Base-by-base conservation (phyloP, 2,888 invertebrate genomes). In the Pristionchus mayeri region DNA sequence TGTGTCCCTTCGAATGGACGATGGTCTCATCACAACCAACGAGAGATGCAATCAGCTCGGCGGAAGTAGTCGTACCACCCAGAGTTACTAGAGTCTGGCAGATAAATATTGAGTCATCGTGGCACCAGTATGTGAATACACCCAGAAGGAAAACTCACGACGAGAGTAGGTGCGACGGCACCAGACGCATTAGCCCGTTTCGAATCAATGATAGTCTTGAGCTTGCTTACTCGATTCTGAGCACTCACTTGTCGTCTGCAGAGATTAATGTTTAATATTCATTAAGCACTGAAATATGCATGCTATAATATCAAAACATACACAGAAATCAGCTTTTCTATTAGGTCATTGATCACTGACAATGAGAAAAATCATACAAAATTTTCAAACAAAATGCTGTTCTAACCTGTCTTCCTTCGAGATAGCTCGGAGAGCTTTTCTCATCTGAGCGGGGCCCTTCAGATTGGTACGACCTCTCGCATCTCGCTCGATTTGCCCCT, bases 401-500 rank as follows among this genome's bases (percentile, higher is more conserved):
- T 6, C 85, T 60, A 40, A 82, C 81, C 89, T 86, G 40, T 86
- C 87, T 40, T 87, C 87, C 85, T 86, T 87, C 21, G 89, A 88
- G 11, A 87, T 44, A 13, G 88, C 86, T 44, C 89, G 86, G 63
- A 87, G 87, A 0, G 88, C 81, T 16, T 86, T 85, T 37, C 84
- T 34, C 71, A 37, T 37, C 34, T 67, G 40, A 13, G 84, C 71
- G 9, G 84, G 75, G 6, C 84, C 57, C 80, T 86, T 86, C 34
- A 88, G 86, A 21, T 86, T 86, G 84, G 87, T 85, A 7, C 88
- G 85, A 7, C 87, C 88, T 86, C 81, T 50, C 60, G 81, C 81
- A 82, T 82, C 81, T 63, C 81, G 81, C 63, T 82, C 81, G 44
- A 82, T 95, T 34, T 96, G 95, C 16, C 97, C 96, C 94, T 98